These are phyloP conservation scores for Microplitis manilae DNA, from an alignment of 2,888 invertebrate species.

Conservation along the genomic window DNA sequence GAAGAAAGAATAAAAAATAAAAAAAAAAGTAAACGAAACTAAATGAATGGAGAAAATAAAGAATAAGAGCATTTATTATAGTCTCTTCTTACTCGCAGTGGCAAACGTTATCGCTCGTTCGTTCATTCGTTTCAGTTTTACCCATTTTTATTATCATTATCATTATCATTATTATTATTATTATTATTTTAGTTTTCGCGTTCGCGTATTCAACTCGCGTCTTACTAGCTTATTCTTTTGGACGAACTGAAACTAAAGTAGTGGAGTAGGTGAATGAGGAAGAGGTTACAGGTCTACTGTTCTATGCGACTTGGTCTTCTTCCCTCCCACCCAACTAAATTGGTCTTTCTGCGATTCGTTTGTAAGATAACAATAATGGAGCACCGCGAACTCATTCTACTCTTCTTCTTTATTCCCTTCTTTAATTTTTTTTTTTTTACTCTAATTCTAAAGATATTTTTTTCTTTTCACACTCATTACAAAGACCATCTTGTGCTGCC, in stretches of 20 bases:
- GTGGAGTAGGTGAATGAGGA: constrained; percentile 31
- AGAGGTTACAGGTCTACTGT: constrained; percentile 31
- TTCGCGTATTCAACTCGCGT: constrained; percentile 40
- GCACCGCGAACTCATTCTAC: constrained; percentile 38
- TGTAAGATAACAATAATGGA: constrained; percentile 48
- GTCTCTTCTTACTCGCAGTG: constrained; percentile 3
- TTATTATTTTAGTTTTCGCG: background rate
- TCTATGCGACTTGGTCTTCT: background rate
- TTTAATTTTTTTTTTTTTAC: constrained; percentile 1
- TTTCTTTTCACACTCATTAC: constrained; percentile 43
- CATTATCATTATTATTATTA: background rate
- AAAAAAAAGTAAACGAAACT: background rate
- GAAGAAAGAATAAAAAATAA: constrained; percentile 7
- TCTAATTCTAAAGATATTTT: constrained; percentile 21
- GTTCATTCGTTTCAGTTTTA: constrained; percentile 6
- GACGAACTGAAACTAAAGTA: constrained; percentile 9
- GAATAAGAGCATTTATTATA: constrained; percentile 35
- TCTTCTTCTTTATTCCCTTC: constrained; percentile 12
- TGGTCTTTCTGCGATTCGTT: constrained; percentile 47
- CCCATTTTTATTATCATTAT: background rate
- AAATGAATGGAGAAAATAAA: constrained; percentile 12
- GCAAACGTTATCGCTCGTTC: constrained; percentile 37
- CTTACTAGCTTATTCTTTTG: constrained; percentile 32
- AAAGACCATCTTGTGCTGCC: constrained; percentile 11
- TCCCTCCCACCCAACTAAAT: constrained; percentile 40